Percentiles rank a stretch among this genome's conserved stretches.
These are phyloP conservation scores for Pachymerium ferrugineum DNA, from an alignment of 2,888 invertebrate genomes.

Conservation along the genomic window DNA sequence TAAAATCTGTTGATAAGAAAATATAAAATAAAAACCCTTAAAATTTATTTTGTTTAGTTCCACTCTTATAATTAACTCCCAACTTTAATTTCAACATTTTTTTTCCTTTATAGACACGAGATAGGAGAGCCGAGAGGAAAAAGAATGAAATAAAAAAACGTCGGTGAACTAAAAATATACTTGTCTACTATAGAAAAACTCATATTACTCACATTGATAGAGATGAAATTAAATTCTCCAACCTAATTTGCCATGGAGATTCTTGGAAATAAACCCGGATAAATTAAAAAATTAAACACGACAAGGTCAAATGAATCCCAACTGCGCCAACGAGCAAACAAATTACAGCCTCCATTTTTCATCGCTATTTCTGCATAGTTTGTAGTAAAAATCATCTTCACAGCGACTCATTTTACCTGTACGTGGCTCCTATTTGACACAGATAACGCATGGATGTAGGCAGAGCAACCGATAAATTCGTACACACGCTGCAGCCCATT, in stretches of 20 bases:
- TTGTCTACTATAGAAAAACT: neutral
- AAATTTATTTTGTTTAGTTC: neutral
- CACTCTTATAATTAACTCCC: neutral
- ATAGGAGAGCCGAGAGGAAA: neutral
- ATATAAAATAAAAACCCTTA: neutral
- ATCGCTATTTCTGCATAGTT: neutral
- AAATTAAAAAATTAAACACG: neutral
- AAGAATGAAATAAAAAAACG: neutral
- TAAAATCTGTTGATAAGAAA: too few relatives aligned
- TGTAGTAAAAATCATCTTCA: neutral
- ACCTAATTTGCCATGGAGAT: neutral
- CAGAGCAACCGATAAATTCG: neutral
- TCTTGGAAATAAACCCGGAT: neutral
- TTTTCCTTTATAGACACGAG: neutral
- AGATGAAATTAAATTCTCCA: neutral
- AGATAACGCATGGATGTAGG: neutral
- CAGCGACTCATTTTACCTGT: neutral
- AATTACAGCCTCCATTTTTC: neutral
- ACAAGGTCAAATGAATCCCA: slow-evolving; percentile 8
- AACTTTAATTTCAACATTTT: neutral
- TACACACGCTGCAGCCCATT: neutral
- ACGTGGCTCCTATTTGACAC: neutral
- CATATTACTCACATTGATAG: neutral
- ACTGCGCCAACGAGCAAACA: neutral
- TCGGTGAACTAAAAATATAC: neutral